Conservation (phyloP, 2,797 vertebrate genomes). For the Poeciliopsis turneri region DNA sequence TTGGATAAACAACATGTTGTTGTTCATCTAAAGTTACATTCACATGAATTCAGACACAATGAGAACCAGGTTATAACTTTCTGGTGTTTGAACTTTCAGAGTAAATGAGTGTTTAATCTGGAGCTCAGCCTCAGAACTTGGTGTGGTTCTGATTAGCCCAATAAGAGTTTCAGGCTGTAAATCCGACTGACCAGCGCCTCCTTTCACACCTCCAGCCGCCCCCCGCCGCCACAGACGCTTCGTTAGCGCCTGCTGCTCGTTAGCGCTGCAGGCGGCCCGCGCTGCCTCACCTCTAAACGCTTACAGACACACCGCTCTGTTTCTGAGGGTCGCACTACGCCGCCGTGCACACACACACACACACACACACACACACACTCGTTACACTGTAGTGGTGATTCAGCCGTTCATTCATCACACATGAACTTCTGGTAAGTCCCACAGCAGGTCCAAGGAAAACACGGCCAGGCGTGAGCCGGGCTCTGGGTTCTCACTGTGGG, state of each 20-base stretch:
- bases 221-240: constrained; percentile 29
- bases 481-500: not conserved
- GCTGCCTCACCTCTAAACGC: not conserved
- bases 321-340: not conserved
- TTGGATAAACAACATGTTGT: not conserved
- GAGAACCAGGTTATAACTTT: not conserved
- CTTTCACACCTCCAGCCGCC: constrained; percentile 39
- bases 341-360: not conserved
- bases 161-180: constrained; percentile 20
- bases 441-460: not conserved
- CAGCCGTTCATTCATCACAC: constrained; percentile 4
- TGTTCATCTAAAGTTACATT: not conserved
- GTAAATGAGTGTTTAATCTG: not conserved
- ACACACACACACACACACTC: too few species aligned
- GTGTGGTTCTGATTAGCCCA: constrained; percentile 1
- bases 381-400: not conserved
- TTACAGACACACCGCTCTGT: not conserved
- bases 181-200: constrained; percentile 43
- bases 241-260: constrained; percentile 45
- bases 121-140: not conserved
- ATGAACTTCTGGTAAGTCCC: not conserved
- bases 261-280: constrained; percentile 33
- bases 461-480: not conserved
- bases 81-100: not conserved
- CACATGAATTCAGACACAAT: not conserved